Conservation (phyloP, 2,888 invertebrate genomes). For the Mactromeris polynyma region DNA sequence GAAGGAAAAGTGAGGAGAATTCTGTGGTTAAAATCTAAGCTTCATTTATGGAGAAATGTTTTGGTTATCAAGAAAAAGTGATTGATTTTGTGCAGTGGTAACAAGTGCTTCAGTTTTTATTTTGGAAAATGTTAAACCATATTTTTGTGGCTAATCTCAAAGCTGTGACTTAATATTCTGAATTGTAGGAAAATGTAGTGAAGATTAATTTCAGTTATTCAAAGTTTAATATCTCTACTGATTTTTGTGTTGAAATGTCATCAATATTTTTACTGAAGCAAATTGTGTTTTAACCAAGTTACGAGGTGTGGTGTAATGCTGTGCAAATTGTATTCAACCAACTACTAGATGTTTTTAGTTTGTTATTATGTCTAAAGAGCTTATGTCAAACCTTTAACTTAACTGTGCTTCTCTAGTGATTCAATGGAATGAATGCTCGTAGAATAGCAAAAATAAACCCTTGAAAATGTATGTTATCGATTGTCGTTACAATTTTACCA, state of each 20-base stretch:
- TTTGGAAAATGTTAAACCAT: not conserved
- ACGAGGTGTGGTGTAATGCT: constrained; percentile 39
- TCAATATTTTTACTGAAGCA: constrained; percentile 7
- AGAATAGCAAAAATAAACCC: constrained; percentile 41
- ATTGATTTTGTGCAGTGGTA: constrained; percentile 12
- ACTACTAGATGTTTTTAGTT: constrained; percentile 15
- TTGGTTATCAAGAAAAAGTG: constrained; percentile 3
- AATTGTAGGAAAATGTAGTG: not conserved
- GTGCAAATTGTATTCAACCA: constrained; percentile 28
- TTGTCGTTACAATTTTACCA: constrained; percentile 21
- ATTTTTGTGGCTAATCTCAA: constrained; percentile 10
- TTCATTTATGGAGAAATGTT: not conserved
- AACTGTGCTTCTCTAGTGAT: constrained; percentile 33
- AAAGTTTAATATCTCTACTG: not conserved
- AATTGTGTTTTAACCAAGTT: constrained; percentile 14
- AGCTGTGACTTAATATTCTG: not conserved
- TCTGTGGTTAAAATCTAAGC: not conserved
- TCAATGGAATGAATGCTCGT: constrained; percentile 39
- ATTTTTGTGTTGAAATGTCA: constrained; percentile 12
- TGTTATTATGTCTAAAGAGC: constrained; percentile 17
- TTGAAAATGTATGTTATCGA: constrained; percentile 22
- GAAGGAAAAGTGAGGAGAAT: not conserved
- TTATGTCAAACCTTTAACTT: constrained; percentile 30
- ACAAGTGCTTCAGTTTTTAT: not conserved
- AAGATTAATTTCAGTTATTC: constrained; percentile 4